phyloP scores from a whole-genome alignment of 2,797 vertebrate species.

The Okamejei kenojei region DNA sequence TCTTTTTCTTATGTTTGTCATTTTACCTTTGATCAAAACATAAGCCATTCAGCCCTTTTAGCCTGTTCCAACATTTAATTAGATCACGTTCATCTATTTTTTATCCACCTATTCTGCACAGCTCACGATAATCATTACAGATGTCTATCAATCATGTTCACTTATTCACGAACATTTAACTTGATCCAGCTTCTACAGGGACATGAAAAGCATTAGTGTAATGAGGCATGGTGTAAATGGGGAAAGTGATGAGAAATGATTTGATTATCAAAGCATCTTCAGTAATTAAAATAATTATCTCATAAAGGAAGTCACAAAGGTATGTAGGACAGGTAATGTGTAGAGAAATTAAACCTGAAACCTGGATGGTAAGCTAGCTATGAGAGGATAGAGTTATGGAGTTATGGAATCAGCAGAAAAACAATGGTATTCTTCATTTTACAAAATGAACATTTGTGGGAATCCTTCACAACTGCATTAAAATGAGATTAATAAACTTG shows the following conservation, averaged over 20 bases:
- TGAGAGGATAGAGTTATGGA: background rate
- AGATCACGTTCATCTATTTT: too few relatives aligned
- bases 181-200: background rate
- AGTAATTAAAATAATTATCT: background rate
- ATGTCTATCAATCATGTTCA: too few relatives aligned
- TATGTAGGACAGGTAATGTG: background rate
- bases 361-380: background rate
- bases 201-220: background rate
- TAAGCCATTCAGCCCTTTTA: too few relatives aligned
- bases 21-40: too few relatives aligned
- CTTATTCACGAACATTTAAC: too few relatives aligned
- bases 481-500: background rate
- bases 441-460: too few relatives aligned
- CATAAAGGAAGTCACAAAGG: background rate
- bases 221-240: background rate
- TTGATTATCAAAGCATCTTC: background rate
- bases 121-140: too few relatives aligned
- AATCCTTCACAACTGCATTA: background rate
- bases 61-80: too few relatives aligned
- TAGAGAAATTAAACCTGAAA: background rate
- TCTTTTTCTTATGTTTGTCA: too few relatives aligned
- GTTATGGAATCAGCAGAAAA: background rate
- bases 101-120: too few relatives aligned
- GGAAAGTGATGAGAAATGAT: background rate
- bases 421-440: constrained; percentile 4